phyloP scores from a whole-genome alignment of 2,797 vertebrate genomes.

The Neopelma chrysocephalum region DNA sequence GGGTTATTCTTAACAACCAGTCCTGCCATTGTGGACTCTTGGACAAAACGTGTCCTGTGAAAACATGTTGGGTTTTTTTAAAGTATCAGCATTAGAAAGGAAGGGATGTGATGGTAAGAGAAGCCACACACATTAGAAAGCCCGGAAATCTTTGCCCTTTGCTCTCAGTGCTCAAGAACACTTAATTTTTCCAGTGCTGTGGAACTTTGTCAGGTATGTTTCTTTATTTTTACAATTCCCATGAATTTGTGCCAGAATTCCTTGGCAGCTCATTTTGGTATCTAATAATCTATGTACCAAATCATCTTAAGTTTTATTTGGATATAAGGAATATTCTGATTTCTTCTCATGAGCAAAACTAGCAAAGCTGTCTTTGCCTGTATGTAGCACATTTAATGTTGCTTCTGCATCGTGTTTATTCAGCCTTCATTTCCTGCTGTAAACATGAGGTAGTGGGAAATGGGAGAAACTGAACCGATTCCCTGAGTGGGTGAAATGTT shows the following conservation, averaged over 20 bases:
- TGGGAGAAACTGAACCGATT: not conserved
- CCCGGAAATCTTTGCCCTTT: slow-evolving; percentile 35
- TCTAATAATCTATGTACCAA: not conserved
- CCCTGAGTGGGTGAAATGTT: not conserved
- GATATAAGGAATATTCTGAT: not conserved
- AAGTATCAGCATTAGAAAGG: not conserved
- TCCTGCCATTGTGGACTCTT: not conserved
- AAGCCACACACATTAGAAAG: not conserved
- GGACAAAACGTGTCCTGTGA: not conserved
- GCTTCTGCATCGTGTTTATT: not conserved
- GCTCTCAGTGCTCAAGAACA: slow-evolving; percentile 4
- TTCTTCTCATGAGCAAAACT: not conserved
- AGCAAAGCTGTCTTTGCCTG: not conserved
- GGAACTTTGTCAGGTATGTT: slow-evolving; percentile 34
- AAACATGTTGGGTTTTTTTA: not conserved
- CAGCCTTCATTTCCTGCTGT: not conserved
- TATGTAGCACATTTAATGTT: not conserved
- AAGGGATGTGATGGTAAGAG: not conserved
- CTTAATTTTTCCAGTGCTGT: slow-evolving; percentile 19
- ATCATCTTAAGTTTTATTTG: not conserved
- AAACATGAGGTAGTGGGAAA: not conserved
- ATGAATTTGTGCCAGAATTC: slow-evolving; percentile 12
- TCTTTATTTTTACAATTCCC: slow-evolving; percentile 21
- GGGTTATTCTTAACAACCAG: not conserved
- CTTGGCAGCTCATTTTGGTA: not conserved